phyloP scores from a whole-genome alignment of 2,888 invertebrate species.

The Epiblema foenella region DNA sequence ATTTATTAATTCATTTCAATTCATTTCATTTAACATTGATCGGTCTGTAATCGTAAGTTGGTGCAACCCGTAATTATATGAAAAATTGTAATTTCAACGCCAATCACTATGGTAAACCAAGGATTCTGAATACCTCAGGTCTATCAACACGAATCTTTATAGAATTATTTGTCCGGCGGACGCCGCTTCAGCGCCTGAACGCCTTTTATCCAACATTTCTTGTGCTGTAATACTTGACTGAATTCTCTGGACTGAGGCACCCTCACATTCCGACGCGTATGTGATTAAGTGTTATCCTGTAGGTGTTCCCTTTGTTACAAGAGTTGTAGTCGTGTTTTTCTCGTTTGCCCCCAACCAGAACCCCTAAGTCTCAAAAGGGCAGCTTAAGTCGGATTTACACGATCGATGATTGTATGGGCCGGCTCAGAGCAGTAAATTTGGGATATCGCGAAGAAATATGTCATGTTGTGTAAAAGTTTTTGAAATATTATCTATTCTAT shows the following conservation, averaged over 20 bases:
- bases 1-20: too few species aligned
- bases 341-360: slow-evolving; percentile 55
- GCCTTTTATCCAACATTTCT: slow-evolving; percentile 34
- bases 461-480: slow-evolving; percentile 36
- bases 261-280: slow-evolving; percentile 53
- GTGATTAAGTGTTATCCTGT: slow-evolving; percentile 65
- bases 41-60: too few species aligned
- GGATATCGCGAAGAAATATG: slow-evolving; percentile 43
- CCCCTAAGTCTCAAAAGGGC: slow-evolving; percentile 62
- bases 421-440: slow-evolving; percentile 46
- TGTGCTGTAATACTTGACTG: slow-evolving; percentile 30
- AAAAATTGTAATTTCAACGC: too few species aligned
- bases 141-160: slow-evolving; percentile 18
- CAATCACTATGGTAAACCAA: slow-evolving; percentile 10
- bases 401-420: slow-evolving; percentile 66
- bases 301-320: slow-evolving; percentile 69
- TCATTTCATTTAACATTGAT: too few species aligned
- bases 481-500: slow-evolving; percentile 37
- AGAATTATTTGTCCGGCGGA: slow-evolving; percentile 27
- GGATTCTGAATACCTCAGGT: slow-evolving; percentile 15
- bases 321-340: slow-evolving; percentile 65
- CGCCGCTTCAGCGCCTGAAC: slow-evolving; percentile 11
- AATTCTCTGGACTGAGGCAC: slow-evolving; percentile 47
- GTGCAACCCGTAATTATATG: too few species aligned
- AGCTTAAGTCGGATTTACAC: slow-evolving; percentile 71